Evolutionary conservation across 2,797 vertebrate genomes (phyloP).

Genomic region (Sarcoramphus papa): DNA sequence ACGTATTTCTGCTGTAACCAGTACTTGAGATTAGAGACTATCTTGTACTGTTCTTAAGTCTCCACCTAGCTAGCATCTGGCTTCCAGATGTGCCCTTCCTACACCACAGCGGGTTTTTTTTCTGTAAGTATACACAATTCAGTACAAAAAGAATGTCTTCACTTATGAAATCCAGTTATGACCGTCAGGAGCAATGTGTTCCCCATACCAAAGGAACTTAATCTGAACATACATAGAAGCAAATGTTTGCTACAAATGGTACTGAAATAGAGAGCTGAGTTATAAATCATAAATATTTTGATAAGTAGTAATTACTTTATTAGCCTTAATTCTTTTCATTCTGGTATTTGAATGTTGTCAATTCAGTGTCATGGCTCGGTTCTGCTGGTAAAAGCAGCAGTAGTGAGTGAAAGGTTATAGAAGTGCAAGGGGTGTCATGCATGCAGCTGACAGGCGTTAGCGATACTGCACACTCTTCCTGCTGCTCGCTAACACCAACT

Average conservation of each 20-base stretch:
- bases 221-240: neutral
- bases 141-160: neutral
- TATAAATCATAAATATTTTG: neutral
- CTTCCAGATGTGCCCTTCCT: neutral
- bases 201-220: neutral
- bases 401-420: neutral
- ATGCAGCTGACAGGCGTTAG: fast-evolving
- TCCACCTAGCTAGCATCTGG: neutral
- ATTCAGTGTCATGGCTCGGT: fast-evolving
- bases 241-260: neutral
- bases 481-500: neutral
- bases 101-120: neutral
- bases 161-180: neutral
- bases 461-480: neutral
- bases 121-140: neutral
- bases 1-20: neutral
- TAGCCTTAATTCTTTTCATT: neutral
- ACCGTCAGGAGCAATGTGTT: neutral
- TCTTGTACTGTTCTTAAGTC: neutral
- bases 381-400: neutral
- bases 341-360: neutral
- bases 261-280: neutral
- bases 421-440: neutral
- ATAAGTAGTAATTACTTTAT: neutral
- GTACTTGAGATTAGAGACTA: neutral